A percentile compares a stretch with the other conserved stretches of the same genome.
phyloP scores from a whole-genome alignment of 2,797 vertebrate species.

The Channallabes apus region DNA sequence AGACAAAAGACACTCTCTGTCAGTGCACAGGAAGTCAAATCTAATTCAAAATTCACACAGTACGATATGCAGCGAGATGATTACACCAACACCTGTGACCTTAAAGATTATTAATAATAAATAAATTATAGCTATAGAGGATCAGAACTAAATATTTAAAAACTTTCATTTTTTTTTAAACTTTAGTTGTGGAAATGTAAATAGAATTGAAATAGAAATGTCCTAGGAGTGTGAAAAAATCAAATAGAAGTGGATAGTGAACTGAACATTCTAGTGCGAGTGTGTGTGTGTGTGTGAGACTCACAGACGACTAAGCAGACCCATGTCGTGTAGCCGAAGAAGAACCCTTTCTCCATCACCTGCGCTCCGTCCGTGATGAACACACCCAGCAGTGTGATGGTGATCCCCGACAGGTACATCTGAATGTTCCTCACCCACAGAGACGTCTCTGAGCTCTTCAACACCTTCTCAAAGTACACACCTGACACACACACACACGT shows the following conservation, averaged over 20 bases:
- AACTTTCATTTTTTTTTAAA: too few relatives aligned
- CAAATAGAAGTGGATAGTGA: neutral
- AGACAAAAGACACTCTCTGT: too few relatives aligned
- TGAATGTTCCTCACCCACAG: constrained; percentile 99
- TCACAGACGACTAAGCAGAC: constrained; percentile 93
- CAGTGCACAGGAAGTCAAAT: too few relatives aligned
- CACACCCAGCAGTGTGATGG: constrained; percentile 84
- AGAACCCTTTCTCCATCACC: constrained; percentile 90
- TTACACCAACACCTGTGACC: too few relatives aligned
- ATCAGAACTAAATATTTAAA: too few relatives aligned
- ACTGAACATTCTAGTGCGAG: neutral
- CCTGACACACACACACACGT: constrained; percentile 69
- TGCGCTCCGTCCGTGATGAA: constrained; percentile 80
- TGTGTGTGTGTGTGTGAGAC: constrained; percentile 60
- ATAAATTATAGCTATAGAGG: too few relatives aligned
- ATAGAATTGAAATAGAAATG: too few relatives aligned
- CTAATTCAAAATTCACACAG: too few relatives aligned
- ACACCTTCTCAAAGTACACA: constrained; percentile 97
- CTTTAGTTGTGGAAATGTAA: too few relatives aligned
- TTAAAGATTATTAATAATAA: too few relatives aligned
- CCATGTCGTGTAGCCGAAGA: constrained; percentile 89
- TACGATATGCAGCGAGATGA: too few relatives aligned
- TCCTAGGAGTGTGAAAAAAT: too few relatives aligned
- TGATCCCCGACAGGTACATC: constrained; percentile 95
- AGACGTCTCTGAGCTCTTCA: constrained; percentile 97